Base-by-base conservation (phyloP, 2,797 vertebrate species). In the Serranus cabrilla region DNA sequence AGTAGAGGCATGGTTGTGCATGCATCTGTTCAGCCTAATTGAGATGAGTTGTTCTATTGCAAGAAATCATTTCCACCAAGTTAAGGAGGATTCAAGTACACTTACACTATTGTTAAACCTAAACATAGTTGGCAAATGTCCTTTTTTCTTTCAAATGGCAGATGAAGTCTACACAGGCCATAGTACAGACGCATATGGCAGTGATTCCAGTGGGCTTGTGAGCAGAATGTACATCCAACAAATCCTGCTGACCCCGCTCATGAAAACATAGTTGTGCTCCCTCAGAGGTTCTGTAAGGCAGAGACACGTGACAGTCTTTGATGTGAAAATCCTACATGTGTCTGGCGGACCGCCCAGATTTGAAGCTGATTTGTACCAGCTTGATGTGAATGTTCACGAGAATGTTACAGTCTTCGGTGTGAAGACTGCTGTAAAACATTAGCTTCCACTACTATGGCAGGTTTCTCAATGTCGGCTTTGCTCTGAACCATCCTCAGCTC, bases 401-500 rank as follows among this genome's bases (percentile, higher is more conserved):
- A 67, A 72, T 1, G 6, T 45, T 16, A 39, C 25, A 1, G 13
- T 39, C 76, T 62, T 87, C 62, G 63, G 27, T 59, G 69, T 31
- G 42, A 56, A 12, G 80, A 27, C 84, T 73, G 90, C 90, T 96
- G 94, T 91, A 98, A 91, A 90, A 96, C 86, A 1, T 92, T 93
- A 67, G 96, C 97, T 76, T 95, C 91, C 74, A 98, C 90, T 40
- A 96, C 95, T 27, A 97, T 93, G 89, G 95, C 93, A 1, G 98
- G 98, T 84, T 97, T 94, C 91, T 99, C 98, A 21, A 99, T 99
- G 93, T 99, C 97, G 2, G 88, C 94, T 92, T 97, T 98, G 95
- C 98, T 99, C 94, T 99, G 98, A 45, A 99, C 94, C 97, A 99
- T 97, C 82, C 97, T 93, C 84, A 99, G 91, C 94, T 99, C 98